Conservation (phyloP, 2,888 invertebrate genomes). For the Tiliacea citrago region DNA sequence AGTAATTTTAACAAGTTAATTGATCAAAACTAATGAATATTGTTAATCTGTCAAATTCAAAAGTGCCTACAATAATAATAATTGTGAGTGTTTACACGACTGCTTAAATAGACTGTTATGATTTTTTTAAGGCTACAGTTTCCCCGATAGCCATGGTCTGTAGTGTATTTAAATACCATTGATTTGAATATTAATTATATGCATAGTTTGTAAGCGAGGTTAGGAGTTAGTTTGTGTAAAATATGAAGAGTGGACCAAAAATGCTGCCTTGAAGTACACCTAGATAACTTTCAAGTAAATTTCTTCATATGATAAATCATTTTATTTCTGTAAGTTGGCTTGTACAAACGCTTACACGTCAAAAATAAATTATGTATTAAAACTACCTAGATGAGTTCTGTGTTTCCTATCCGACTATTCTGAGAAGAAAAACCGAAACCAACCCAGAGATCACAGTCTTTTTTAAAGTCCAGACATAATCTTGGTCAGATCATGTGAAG, state of each 20-base stretch:
- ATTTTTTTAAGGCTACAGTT: not conserved
- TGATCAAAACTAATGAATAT: not conserved
- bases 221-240: not conserved
- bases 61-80: no score
- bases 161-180: not conserved
- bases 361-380: no score
- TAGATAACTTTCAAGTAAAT: not conserved
- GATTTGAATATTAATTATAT: not conserved
- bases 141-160: not conserved
- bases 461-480: no score
- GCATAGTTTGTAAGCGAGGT: not conserved
- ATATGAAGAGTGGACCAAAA: not conserved
- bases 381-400: no score
- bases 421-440: no score
- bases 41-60: slow-evolving; percentile 16
- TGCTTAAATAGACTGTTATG: not conserved
- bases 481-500: no score
- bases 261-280: slow-evolving; percentile 26
- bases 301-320: not conserved
- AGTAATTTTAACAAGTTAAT: not conserved
- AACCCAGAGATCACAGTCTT: no score
- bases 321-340: no score
- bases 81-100: not conserved
- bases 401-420: no score
- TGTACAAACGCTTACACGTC: no score